These are phyloP conservation scores for Cygnus atratus DNA, from an alignment of 2,113 vertebrate species.

Conservation along the genomic window DNA sequence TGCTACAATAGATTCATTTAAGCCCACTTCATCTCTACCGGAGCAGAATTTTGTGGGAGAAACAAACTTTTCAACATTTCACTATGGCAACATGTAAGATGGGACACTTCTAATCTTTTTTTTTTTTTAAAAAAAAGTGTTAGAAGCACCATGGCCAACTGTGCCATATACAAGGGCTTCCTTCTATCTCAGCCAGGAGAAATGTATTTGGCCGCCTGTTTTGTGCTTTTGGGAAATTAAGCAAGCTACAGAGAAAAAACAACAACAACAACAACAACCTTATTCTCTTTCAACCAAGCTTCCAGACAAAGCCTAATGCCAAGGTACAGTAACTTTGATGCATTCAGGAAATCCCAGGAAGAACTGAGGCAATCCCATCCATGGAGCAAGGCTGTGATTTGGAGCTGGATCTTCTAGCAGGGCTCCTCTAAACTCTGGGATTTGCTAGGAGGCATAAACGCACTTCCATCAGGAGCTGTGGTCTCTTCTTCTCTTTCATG, in stretches of 20 bases:
- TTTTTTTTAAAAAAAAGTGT: neutral
- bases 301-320: neutral
- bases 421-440: neutral
- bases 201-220: neutral
- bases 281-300: neutral
- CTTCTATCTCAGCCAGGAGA: neutral
- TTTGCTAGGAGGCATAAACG: neutral
- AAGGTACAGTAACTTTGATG: neutral
- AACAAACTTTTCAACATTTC: neutral
- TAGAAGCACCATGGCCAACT: neutral
- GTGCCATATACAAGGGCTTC: rapidly evolving
- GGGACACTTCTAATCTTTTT: neutral
- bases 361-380: neutral
- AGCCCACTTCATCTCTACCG: neutral
- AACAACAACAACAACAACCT: neutral
- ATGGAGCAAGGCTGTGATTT: neutral
- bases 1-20: neutral
- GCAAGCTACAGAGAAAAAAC: neutral
- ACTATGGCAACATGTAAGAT: neutral
- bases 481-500: neutral
- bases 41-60: neutral
- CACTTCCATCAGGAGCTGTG: neutral
- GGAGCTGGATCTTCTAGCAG: neutral
- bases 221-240: neutral
- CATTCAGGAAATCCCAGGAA: neutral